phyloP scores from a whole-genome alignment of 2,888 invertebrate genomes.

The Shargacucullia verbasci region DNA sequence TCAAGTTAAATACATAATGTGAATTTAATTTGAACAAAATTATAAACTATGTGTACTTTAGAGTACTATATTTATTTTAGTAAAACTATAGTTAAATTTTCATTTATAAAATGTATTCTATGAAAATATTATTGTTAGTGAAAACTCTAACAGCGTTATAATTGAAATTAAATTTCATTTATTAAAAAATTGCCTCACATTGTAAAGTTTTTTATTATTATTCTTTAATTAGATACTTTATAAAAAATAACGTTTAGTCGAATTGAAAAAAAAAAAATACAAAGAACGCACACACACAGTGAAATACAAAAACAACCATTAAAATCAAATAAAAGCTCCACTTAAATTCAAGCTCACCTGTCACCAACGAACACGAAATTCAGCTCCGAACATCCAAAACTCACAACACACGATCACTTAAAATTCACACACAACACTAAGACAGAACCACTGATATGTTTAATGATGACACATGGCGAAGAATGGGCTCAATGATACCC shows the following conservation, averaged over 20 bases:
- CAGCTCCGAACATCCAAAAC: slow-evolving; percentile 25
- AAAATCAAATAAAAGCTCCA: not conserved
- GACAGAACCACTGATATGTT: slow-evolving; percentile 40
- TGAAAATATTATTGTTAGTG: too few species aligned
- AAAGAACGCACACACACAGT: too few species aligned
- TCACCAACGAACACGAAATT: slow-evolving; percentile 1
- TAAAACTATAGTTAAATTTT: too few species aligned
- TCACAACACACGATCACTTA: slow-evolving; percentile 32
- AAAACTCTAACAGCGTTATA: too few species aligned
- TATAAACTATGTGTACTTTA: not conserved
- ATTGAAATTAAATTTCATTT: too few species aligned
- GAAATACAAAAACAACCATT: not conserved
- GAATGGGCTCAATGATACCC: slow-evolving; percentile 73
- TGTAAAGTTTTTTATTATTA: too few species aligned
- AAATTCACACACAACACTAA: slow-evolving; percentile 45
- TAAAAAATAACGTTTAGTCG: too few species aligned
- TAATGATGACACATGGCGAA: slow-evolving; percentile 60
- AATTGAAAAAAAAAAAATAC: too few species aligned
- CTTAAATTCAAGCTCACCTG: slow-evolving; percentile 15
- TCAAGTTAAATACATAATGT: slow-evolving; percentile 18
- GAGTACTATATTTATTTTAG: too few species aligned
- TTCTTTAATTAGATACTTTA: too few species aligned
- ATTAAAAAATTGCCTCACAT: too few species aligned
- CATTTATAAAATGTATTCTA: too few species aligned
- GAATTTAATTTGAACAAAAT: not conserved